Conservation (phyloP, 2,888 invertebrate genomes). For the Agonopterix heracliana region DNA sequence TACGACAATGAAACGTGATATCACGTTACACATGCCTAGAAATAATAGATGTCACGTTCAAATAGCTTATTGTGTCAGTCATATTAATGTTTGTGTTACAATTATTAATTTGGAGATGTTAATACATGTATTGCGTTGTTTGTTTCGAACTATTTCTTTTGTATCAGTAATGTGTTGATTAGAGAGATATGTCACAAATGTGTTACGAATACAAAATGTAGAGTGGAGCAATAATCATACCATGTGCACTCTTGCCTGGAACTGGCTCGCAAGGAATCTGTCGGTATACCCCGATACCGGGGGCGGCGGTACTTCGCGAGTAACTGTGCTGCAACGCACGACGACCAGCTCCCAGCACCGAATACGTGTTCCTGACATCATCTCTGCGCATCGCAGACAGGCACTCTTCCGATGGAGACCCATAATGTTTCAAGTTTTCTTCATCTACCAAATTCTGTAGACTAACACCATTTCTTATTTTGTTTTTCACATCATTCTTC, state of each 20-base stretch:
- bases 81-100: conserved; percentile 3
- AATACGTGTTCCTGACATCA: conserved; percentile 56
- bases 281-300: conserved; percentile 61
- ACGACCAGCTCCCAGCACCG: conserved; percentile 50
- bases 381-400: conserved; percentile 30
- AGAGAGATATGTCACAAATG: too few species aligned
- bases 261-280: conserved; percentile 51
- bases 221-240: conserved; percentile 21
- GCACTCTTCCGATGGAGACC: conserved; percentile 45
- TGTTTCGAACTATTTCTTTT: neutral
- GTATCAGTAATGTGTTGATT: too few species aligned
- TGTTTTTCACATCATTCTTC: conserved; percentile 34
- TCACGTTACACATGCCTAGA: conserved; percentile 23
- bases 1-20: conserved; percentile 31
- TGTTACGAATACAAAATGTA: neutral
- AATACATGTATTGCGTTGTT: neutral
- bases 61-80: conserved; percentile 13
- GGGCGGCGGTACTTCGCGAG: conserved; percentile 45
- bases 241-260: conserved; percentile 32
- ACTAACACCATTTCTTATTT: conserved; percentile 52
- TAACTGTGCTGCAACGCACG: conserved; percentile 41
- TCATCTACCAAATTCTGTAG: conserved; percentile 61
- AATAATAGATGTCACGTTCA: conserved; percentile 13
- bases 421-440: conserved; percentile 51
- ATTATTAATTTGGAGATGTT: neutral